Evolutionary conservation across 2,113 vertebrate genomes (phyloP), one percentile per base, ranked within the genome.

Genomic region (Kryptolebias marmoratus): DNA sequence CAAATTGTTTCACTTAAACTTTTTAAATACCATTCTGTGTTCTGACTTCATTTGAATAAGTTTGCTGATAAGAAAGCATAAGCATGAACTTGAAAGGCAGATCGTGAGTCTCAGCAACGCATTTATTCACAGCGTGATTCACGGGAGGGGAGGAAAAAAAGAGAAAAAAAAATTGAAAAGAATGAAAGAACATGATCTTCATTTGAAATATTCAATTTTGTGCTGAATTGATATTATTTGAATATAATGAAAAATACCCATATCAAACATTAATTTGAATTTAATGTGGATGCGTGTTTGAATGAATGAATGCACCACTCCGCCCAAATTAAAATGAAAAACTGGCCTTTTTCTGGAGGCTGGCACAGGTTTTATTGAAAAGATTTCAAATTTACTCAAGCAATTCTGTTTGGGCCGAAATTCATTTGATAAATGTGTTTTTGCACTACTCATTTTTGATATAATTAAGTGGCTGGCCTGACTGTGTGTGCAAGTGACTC

Each of bases 1-100:
- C 87, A 91, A 93, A 93, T 91, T 93, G 92, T 93, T 93, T 93
- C 88, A 91, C 91, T 92, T 90, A 68, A 93, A 94, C 90, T 94
- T 94, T 94, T 91, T 89, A 90, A 92, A 92, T 92, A 91, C 89
- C 85, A 81, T 91, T 93, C 89, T 88, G 87, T 93, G 89, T 93
- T 91, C 88, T 64, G 85, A 94, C 87, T 93, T 89, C 69, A 90
- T 91, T 92, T 91, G 90, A 91, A 91, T 93, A 87, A 86, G 89
- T 88, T 87, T 84, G 80, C 60, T 71, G 90, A 92, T 93, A 93
- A 93, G 89, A 73, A 88, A 82, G 85, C 85, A 75, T 80, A 86
- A 82, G 88, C 84, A 69, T n/a, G 56, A 75, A 80, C 74, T 84
- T 88, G 71, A 89, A 83, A 84, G 85, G 81, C 85, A 68, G 87